phyloP scores from a whole-genome alignment of 2,113 vertebrate species.

The Bucco capensis region DNA sequence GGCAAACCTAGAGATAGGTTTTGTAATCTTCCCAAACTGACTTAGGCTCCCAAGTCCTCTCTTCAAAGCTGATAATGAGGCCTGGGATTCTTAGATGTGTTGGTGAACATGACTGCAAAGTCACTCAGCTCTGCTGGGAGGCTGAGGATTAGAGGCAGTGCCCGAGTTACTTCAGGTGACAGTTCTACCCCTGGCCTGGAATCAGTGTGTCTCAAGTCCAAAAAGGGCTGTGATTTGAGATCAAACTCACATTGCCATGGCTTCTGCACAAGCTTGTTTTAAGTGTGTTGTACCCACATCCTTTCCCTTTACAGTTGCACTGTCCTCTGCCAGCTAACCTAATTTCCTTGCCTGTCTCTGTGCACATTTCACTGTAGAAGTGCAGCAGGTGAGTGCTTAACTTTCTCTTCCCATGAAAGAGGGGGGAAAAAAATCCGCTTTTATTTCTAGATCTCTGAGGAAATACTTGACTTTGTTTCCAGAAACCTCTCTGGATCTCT shows the following conservation, averaged over 20 bases:
- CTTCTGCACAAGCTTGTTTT: neutral
- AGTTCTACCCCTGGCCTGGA: neutral
- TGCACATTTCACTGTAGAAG: neutral
- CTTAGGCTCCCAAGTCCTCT: neutral
- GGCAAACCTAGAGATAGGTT: neutral
- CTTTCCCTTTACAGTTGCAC: neutral
- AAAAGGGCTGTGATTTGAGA: neutral
- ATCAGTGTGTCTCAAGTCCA: neutral
- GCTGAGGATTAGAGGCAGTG: neutral
- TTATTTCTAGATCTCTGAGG: neutral
- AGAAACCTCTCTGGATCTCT: neutral
- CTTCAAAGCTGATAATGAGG: slow-evolving; percentile 16
- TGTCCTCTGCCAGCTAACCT: neutral
- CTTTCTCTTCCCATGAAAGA: neutral
- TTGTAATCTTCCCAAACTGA: slow-evolving; percentile 3
- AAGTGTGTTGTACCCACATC: neutral
- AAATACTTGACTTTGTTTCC: neutral
- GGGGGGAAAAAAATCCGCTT: rapidly evolving
- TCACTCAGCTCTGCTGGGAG: neutral
- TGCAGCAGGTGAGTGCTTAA: neutral
- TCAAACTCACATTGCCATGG: neutral
- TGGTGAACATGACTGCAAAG: neutral
- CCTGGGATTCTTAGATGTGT: neutral
- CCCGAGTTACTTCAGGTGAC: neutral
- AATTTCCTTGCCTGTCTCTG: neutral